Base-by-base conservation (phyloP, 2,797 vertebrate species). In the Borostomias antarcticus region DNA sequence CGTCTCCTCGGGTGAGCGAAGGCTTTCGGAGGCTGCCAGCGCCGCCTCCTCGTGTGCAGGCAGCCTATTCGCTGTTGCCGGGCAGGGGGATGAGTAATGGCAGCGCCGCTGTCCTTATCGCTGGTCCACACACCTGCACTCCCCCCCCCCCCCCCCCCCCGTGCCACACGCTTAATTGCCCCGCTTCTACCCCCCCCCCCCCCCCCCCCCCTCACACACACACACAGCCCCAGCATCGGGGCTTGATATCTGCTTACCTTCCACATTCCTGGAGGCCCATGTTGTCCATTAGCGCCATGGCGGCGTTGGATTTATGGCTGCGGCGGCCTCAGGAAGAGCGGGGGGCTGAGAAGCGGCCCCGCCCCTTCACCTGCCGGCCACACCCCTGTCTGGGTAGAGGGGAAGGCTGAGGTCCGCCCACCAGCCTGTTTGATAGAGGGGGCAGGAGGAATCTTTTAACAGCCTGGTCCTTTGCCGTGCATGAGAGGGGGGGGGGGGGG, bases 51-150 rank as follows among this genome's bases (percentile, higher is more conserved):
- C 89, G 86, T 92, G 88, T 83, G 83, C 87, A 88, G 90, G 91
- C 82, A 86, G 89, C 85, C 84, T 88, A 86, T 92, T 91, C 90
- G 89, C 86, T 84, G 84, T 81, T 87, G 75, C 86, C 82, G 79
- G 78, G n/a, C 79, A 40, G 76, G 81, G 75, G 78, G 82, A 89
- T 91, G 88, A 94, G 85, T 93, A 93, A 95, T 95, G 89, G 87
- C 90, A 86, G 81, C 72, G 75, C 91, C 85, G 87, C 82, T 80
- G 82, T 91, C 83, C 82, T 82, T 92, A 87, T 89, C 89, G 79
- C 87, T 81, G 88, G 89, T 91, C 91, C 92, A 81, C 91, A 93
- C 88, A 91, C 90, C 91, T 92, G 89, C 89, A 86, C 89, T 92
- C 92, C 92, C 93, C 94, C 6, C 53, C 29, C 17, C 5, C 28